phyloP scores from a whole-genome alignment of 2,888 invertebrate genomes.

The Sylvicola fuscatus region DNA sequence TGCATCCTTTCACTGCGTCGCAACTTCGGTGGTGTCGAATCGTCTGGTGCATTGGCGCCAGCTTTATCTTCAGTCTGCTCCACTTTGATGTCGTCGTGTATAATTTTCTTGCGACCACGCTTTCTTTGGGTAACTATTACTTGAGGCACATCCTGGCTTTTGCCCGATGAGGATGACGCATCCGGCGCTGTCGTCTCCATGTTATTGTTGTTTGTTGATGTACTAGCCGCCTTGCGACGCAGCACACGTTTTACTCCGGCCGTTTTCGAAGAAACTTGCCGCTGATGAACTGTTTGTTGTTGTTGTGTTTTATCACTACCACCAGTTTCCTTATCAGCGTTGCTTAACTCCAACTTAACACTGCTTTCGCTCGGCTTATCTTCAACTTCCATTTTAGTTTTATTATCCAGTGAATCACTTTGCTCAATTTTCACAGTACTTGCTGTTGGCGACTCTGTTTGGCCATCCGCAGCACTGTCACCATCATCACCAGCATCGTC shows the following conservation, averaged over 20 bases:
- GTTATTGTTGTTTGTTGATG: conserved; percentile 1
- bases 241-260: not conserved
- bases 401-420: conserved; percentile 1
- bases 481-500: not conserved
- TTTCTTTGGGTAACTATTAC: too few relatives aligned
- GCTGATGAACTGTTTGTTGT: conserved; percentile 4
- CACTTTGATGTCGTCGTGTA: conserved; percentile 1
- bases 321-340: not conserved
- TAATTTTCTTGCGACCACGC: not conserved
- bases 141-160: too few relatives aligned
- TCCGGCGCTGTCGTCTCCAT: not conserved
- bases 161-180: not conserved
- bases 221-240: conserved; percentile 1
- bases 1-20: conserved; percentile 4
- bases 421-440: conserved; percentile 1
- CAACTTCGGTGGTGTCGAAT: conserved; percentile 2
- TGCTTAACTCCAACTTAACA: conserved; percentile 4
- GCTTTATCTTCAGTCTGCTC: conserved; percentile 1
- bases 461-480: not conserved
- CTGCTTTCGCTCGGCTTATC: conserved; percentile 4
- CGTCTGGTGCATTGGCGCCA: not conserved
- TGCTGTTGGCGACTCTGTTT: not conserved
- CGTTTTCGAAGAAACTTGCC: not conserved
- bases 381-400: conserved; percentile 1
- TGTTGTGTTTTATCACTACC: conserved; percentile 4